Evolutionary conservation across 1,140 invertebrate genomes (phyloP).

Genomic region (Brachionus plicatilis): DNA sequence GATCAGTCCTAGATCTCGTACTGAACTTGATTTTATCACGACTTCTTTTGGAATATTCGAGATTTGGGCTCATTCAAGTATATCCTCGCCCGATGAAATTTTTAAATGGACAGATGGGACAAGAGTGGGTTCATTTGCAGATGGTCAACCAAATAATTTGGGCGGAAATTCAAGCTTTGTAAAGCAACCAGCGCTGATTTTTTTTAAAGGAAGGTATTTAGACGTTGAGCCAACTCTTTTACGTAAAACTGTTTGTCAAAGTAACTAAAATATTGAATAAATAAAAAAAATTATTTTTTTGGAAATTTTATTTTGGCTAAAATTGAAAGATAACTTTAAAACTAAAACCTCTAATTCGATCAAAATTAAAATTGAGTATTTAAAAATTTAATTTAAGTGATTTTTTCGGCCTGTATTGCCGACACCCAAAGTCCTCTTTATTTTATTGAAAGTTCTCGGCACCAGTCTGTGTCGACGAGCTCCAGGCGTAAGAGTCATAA

Average conservation of each 20-base stretch:
- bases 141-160: background rate
- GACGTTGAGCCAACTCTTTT: background rate
- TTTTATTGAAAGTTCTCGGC: background rate
- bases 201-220: background rate
- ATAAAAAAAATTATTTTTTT: background rate
- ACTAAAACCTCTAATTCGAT: background rate
- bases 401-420: background rate
- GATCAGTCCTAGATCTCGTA: background rate
- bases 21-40: background rate
- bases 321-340: background rate
- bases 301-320: background rate
- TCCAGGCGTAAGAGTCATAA: conserved; percentile 7
- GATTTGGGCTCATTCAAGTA: background rate
- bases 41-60: background rate
- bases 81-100: background rate
- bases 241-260: background rate
- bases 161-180: background rate
- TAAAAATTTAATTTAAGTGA: background rate
- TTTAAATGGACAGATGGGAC: background rate
- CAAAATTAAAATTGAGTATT: background rate
- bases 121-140: background rate
- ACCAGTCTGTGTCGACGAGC: background rate
- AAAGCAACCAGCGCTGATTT: background rate
- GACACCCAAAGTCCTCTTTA: conserved; percentile 6
- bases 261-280: background rate